phyloP scores from a whole-genome alignment of 1,140 invertebrate genomes.

The Macrocentrus cingulum region DNA sequence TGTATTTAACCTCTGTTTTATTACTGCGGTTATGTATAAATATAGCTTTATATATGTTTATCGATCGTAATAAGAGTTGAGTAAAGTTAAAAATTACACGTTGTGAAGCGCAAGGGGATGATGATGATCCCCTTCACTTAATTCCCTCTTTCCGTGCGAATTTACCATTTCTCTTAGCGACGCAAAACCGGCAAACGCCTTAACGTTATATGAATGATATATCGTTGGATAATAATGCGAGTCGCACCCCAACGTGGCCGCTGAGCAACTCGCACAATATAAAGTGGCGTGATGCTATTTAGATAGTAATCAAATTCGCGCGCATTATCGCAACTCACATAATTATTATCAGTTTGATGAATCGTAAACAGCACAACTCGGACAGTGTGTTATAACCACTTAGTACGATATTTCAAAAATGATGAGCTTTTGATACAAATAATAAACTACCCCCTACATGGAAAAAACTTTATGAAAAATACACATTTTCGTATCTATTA shows the following conservation, averaged over 20 bases:
- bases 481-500: too few relatives aligned
- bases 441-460: too few relatives aligned
- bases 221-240: conserved; percentile 31
- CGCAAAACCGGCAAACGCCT: conserved; percentile 12
- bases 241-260: neutral
- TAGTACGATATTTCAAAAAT: neutral
- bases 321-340: conserved; percentile 23
- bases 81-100: conserved; percentile 37
- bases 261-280: conserved; percentile 15
- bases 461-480: too few relatives aligned
- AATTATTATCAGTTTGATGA: conserved; percentile 25
- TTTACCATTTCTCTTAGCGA: conserved; percentile 37
- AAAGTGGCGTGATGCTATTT: conserved; percentile 31
- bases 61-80: conserved; percentile 10
- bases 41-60: neutral
- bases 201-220: conserved; percentile 26
- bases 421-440: neutral
- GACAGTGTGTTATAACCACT: neutral
- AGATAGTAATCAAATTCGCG: conserved; percentile 27
- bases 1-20: neutral
- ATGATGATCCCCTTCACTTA: conserved; percentile 37
- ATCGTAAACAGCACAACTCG: conserved; percentile 19
- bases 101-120: conserved; percentile 14
- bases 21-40: neutral
- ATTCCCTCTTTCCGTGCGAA: conserved; percentile 35